Conservation (phyloP, 2,113 vertebrate genomes). For the Atherinomorus stipes region DNA sequence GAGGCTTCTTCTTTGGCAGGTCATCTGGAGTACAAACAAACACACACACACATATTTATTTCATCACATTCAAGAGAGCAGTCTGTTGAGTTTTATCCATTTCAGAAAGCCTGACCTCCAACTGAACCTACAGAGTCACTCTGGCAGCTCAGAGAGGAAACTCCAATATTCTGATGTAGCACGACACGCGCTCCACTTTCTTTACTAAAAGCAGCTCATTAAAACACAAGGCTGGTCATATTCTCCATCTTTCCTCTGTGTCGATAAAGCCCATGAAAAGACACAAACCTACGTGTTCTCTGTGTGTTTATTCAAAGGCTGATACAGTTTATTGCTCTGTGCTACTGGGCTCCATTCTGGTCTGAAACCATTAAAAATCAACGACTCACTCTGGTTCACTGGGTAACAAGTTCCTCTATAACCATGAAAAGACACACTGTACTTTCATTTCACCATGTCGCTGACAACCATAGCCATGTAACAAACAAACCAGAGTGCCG, state of each 20-base stretch:
- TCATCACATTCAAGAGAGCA: slow-evolving; percentile 6
- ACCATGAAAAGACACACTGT: background rate
- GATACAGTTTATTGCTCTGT: background rate
- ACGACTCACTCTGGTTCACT: background rate
- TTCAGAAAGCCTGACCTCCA: slow-evolving; percentile 16
- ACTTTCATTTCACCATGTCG: background rate
- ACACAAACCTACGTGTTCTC: background rate
- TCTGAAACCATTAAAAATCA: background rate
- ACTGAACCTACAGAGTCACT: slow-evolving; percentile 11
- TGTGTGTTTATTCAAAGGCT: background rate
- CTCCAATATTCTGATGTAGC: background rate
- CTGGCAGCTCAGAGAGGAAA: background rate
- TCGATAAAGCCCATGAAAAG: background rate
- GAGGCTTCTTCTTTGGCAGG: slow-evolving; percentile 98
- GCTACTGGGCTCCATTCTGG: background rate
- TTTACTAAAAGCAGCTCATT: background rate
- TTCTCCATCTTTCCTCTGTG: background rate
- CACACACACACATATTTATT: slow-evolving; percentile 15
- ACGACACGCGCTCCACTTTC: background rate
- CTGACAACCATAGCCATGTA: background rate
- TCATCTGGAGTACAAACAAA: slow-evolving; percentile 84
- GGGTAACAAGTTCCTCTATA: background rate
- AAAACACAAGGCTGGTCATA: background rate
- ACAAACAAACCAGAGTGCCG: background rate
- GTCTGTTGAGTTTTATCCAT: background rate